Evolutionary conservation across 1,140 invertebrate species (phyloP).

Genomic region (Calosoma granatense): DNA sequence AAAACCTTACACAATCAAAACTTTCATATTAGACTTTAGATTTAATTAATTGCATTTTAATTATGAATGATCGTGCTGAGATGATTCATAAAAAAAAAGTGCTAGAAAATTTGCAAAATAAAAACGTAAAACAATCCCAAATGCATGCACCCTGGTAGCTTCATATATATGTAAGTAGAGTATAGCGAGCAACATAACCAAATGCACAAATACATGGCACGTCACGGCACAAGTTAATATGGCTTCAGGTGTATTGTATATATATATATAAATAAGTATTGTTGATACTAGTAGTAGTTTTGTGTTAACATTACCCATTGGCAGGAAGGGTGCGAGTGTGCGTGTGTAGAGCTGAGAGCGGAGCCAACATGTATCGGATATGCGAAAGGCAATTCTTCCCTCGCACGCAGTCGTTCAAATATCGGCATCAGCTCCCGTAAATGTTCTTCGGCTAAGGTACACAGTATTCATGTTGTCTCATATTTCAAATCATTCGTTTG

Average conservation of each 20-base stretch:
- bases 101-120: neutral
- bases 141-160: too few relatives aligned
- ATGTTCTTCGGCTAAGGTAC: conserved; percentile 74
- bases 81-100: too few relatives aligned
- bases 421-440: conserved; percentile 87
- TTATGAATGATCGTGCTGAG: neutral
- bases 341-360: conserved; percentile 30
- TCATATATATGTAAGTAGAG: too few relatives aligned
- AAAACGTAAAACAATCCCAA: too few relatives aligned
- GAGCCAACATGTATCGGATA: conserved; percentile 73
- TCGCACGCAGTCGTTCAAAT: conserved; percentile 81
- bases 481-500: conserved; percentile 13
- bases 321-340: conserved; percentile 47
- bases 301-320: conserved; percentile 54
- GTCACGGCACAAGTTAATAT: too few relatives aligned
- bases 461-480: too few relatives aligned
- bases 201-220: too few relatives aligned
- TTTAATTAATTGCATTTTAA: neutral
- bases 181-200: too few relatives aligned
- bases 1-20: neutral
- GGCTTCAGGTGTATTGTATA: too few relatives aligned
- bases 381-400: conserved; percentile 76
- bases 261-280: too few relatives aligned
- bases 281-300: too few relatives aligned
- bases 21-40: neutral